Conservation (phyloP, 37 sponge, comb jelly and placozoan genomes). For the Axinella damicornis region DNA sequence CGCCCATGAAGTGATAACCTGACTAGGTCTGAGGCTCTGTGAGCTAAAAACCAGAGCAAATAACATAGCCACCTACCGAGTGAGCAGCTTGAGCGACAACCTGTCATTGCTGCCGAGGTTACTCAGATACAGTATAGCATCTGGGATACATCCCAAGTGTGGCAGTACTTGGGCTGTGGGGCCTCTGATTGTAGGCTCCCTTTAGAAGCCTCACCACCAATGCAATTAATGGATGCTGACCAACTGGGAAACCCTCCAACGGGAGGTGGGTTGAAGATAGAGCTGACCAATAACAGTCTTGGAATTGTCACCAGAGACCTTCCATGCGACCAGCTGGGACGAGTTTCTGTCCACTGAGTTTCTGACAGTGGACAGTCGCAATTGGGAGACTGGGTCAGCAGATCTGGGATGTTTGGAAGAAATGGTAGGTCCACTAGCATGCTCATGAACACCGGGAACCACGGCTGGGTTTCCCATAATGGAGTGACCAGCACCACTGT, state of each 20-base stretch:
- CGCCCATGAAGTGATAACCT: slow-evolving; percentile 1
- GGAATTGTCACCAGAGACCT: slow-evolving; percentile 24
- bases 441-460: slow-evolving; percentile 39
- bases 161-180: neutral
- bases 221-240: slow-evolving; percentile 13
- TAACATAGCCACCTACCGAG: neutral
- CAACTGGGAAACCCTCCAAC: slow-evolving; percentile 27
- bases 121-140: neutral
- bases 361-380: slow-evolving; percentile 1
- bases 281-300: slow-evolving; percentile 40
- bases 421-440: slow-evolving; percentile 22
- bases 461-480: slow-evolving; percentile 20
- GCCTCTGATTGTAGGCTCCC: neutral
- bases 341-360: too few species aligned
- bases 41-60: slow-evolving; percentile 19
- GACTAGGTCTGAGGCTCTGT: slow-evolving; percentile 3
- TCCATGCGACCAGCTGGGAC: slow-evolving; percentile 28
- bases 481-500: slow-evolving; percentile 22
- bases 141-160: neutral
- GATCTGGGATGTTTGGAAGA: neutral
- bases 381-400: slow-evolving; percentile 12
- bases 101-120: neutral
- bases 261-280: slow-evolving; percentile 12
- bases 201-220: neutral
- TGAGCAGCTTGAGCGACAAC: neutral